Evolutionary conservation across 1,140 invertebrate genomes (phyloP), one percentile per base, ranked within the genome.

Genomic region (Drosophila micromelanica): DNA sequence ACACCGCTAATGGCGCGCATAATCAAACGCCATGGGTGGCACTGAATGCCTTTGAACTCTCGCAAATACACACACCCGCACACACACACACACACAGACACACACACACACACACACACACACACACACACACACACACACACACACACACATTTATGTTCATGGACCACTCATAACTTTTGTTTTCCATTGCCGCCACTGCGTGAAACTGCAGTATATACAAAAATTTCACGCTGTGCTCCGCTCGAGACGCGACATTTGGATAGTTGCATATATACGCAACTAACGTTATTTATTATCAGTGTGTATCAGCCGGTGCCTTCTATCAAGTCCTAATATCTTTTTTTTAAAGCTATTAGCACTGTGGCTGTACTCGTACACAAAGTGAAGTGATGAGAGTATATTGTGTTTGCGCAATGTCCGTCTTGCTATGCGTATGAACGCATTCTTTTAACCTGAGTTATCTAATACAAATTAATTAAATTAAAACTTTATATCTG

Each of bases 1-100:
- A 89, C 87, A 80, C 87, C 78, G 87, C 87, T 90, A 90, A 90
- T 90, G 87, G 87, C 71, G 87, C 87, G 77, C 87, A 90, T 90
- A 90, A 90, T 90, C 87, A 90, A 90, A 90, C 87, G 87, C 87
- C 76, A 78, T 90, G 76, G 79, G 76, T 87, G 81, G 76, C 75
- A 70, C 55, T 78, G 63, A 70, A 76, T 86, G 74, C 55, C 68
- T 71, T 75, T 71, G 68, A 71, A 71, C 61, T 75, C 52, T 30
- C 38, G 40, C 27, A 55, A 49, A 46, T 43, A 64, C 42, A 59
- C 42, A 40, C 52, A 56, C 7, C 2, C 11, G 23, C 65, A 54
- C 45, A 8, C 67, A 30, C n/a, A n/a, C n/a, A n/a, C n/a, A n/a
- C n/a, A n/a, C n/a, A n/a, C n/a, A n/a, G n/a, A 59, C 42, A 40